Conservation (phyloP, 2,113 vertebrate genomes). For the Mohoua ochrocephala region DNA sequence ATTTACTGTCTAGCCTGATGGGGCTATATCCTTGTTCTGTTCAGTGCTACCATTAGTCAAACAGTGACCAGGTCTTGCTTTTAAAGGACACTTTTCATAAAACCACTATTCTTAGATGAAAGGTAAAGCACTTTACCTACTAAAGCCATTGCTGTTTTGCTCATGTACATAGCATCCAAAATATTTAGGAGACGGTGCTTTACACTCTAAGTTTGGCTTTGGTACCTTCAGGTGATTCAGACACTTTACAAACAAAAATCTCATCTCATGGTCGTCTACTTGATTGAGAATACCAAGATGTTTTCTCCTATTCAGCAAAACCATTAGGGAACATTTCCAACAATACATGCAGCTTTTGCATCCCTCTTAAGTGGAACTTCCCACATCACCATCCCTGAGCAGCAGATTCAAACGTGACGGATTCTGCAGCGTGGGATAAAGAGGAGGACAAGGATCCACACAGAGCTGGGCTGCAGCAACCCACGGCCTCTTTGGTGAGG, state of each 20-base stretch:
- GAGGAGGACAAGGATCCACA: not conserved
- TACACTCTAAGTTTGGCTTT: not conserved
- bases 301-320: not conserved
- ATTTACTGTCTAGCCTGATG: not conserved
- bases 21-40: not conserved
- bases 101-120: not conserved
- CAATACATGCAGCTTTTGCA: not conserved
- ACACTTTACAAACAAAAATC: not conserved
- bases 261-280: not conserved
- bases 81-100: not conserved
- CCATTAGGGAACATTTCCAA: not conserved
- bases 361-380: not conserved
- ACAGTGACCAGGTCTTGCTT: not conserved
- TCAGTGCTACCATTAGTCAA: not conserved
- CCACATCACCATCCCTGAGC: not conserved
- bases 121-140: not conserved
- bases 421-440: not conserved
- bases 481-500: not conserved
- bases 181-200: not conserved
- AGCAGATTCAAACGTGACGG: rapidly evolving
- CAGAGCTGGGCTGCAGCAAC: not conserved
- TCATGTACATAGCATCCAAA: not conserved
- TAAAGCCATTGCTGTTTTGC: not conserved
- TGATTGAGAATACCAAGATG: not conserved
- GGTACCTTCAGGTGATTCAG: not conserved